Conservation (phyloP, 2,797 vertebrate genomes). For the Megalops cyprinoides region DNA sequence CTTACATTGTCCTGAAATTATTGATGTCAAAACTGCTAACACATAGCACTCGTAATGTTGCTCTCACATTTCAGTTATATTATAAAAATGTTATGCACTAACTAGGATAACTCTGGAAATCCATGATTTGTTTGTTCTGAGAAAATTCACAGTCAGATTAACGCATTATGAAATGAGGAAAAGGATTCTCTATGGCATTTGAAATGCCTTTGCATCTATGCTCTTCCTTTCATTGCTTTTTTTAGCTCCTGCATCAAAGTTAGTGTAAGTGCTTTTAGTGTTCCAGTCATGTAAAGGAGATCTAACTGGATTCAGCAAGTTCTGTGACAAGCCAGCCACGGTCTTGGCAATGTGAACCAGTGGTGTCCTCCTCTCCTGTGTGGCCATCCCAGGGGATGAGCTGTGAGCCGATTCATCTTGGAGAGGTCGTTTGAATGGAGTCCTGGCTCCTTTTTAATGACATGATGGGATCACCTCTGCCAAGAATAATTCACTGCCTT, state of each 20-base stretch:
- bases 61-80: background rate
- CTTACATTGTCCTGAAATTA: background rate
- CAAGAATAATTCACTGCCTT: background rate
- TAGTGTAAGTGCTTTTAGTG: background rate
- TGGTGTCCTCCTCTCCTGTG: background rate
- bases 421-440: background rate
- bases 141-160: background rate
- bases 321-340: background rate
- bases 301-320: conserved; percentile 3
- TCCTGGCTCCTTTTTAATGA: background rate
- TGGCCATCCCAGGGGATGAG: background rate
- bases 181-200: background rate
- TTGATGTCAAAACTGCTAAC: background rate
- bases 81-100: background rate
- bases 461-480: background rate
- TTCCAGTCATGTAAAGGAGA: background rate
- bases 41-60: background rate
- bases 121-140: background rate
- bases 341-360: background rate
- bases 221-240: background rate
- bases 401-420: conserved; percentile 1
- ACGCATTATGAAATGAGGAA: background rate
- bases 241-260: background rate
- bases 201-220: background rate
- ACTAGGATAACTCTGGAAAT: background rate